Conservation (phyloP, 64 coral and sea anemone species). For the Dendronephthya gigantea region DNA sequence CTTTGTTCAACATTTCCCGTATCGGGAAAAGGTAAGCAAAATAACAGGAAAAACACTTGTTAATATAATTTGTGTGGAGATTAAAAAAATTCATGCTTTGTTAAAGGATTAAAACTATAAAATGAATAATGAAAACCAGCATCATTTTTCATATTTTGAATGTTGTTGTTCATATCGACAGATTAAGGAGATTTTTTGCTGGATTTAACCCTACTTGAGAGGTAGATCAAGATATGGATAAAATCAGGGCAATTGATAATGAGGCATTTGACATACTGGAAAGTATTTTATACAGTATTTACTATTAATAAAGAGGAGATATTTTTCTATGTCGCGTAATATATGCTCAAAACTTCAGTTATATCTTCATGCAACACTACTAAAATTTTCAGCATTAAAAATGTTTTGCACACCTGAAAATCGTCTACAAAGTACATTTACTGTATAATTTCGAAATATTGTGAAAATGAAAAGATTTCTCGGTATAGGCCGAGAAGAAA, state of each 20-base stretch:
- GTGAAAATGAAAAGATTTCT: too few species aligned
- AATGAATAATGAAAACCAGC: neutral
- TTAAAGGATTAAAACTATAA: neutral
- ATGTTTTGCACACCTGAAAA: too few species aligned
- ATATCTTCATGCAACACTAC: too few species aligned
- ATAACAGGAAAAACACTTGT: neutral
- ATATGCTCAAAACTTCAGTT: too few species aligned
- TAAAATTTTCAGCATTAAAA: too few species aligned
- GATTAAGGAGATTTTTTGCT: neutral
- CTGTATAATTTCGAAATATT: too few species aligned
- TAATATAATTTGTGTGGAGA: neutral
- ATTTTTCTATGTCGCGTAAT: too few species aligned
- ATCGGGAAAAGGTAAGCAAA: neutral
- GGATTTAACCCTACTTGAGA: neutral
- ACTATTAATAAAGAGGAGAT: too few species aligned
- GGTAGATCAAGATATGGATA: neutral
- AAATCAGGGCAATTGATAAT: slow-evolving; percentile 2
- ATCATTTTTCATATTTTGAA: neutral
- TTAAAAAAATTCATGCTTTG: neutral
- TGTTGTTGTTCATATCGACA: neutral
- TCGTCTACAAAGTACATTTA: too few species aligned
- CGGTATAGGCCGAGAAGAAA: too few species aligned
- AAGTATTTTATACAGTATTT: too few species aligned
- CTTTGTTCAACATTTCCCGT: neutral
- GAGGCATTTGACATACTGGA: slow-evolving; percentile 10